These are phyloP conservation scores for Dascillus cervinus DNA, from an alignment of 2,888 invertebrate species.

Conservation along the genomic window DNA sequence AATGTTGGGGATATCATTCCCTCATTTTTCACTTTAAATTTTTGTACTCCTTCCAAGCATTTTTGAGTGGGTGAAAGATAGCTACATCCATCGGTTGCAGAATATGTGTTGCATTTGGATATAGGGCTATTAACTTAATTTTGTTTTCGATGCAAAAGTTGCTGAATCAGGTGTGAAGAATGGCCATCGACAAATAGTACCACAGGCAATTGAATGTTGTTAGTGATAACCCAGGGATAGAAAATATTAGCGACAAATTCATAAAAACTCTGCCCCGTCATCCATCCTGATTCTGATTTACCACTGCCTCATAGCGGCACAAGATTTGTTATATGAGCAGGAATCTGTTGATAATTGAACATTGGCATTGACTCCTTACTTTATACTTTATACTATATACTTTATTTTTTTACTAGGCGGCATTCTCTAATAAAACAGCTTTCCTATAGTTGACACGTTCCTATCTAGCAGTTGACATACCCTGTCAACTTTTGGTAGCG, in stretches of 20 bases:
- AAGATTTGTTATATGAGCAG: too few species aligned
- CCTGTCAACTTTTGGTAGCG: too few species aligned
- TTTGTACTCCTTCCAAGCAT: conserved; percentile 24
- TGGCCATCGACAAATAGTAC: conserved; percentile 35
- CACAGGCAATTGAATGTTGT: conserved; percentile 27
- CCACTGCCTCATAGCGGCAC: too few species aligned
- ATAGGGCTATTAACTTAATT: conserved; percentile 29
- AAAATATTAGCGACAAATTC: conserved; percentile 34
- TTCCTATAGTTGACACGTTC: too few species aligned
- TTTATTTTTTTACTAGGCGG: too few species aligned
- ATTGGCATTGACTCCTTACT: too few species aligned
- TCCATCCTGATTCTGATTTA: conserved; percentile 38
- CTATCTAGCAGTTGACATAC: too few species aligned
- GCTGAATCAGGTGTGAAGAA: conserved; percentile 25
- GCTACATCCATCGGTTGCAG: conserved; percentile 33
- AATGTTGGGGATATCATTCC: too few species aligned
- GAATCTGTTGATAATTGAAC: too few species aligned
- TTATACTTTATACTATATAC: too few species aligned
- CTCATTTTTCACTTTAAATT: too few species aligned
- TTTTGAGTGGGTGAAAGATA: conserved; percentile 29
- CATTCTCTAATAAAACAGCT: too few species aligned
- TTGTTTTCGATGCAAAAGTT: conserved; percentile 31
- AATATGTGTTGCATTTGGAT: conserved; percentile 32
- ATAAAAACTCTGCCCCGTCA: conserved; percentile 33
- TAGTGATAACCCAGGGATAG: conserved; percentile 29